These are phyloP conservation scores for Galerucella nymphaeae DNA, from an alignment of 2,888 invertebrate genomes.

Conservation along the genomic window DNA sequence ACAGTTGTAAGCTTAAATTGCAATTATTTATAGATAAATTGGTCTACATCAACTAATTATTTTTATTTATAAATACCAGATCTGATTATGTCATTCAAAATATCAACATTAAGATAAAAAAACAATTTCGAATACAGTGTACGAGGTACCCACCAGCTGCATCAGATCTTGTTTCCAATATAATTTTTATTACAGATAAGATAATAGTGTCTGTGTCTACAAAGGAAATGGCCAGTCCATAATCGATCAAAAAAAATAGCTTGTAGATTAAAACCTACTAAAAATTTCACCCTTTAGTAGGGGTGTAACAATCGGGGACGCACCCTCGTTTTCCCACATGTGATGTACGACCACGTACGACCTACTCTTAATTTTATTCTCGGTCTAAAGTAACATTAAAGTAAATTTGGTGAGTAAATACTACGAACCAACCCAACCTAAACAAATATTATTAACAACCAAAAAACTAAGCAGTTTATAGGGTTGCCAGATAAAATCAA, in stretches of 20 bases:
- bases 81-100: background rate
- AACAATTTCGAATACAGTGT: background rate
- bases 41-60: background rate
- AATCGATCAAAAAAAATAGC: constrained; percentile 22
- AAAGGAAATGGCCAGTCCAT: constrained; percentile 2
- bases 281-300: constrained; percentile 30
- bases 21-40: background rate
- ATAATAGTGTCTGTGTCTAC: constrained; percentile 6
- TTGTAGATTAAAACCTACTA: constrained; percentile 31
- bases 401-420: constrained; percentile 10
- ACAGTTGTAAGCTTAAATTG: background rate
- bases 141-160: background rate
- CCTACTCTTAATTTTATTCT: constrained; percentile 19
- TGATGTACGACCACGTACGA: constrained; percentile 19
- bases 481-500: background rate
- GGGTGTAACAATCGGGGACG: constrained; percentile 29
- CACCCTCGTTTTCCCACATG: constrained; percentile 32
- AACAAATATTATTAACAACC: background rate
- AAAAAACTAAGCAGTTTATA: background rate
- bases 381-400: constrained; percentile 6
- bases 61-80: too few species aligned
- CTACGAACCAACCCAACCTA: background rate
- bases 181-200: constrained; percentile 3
- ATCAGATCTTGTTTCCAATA: background rate
- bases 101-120: background rate